phyloP scores from a whole-genome alignment of 2,797 vertebrate species.

The Carapus acus region DNA sequence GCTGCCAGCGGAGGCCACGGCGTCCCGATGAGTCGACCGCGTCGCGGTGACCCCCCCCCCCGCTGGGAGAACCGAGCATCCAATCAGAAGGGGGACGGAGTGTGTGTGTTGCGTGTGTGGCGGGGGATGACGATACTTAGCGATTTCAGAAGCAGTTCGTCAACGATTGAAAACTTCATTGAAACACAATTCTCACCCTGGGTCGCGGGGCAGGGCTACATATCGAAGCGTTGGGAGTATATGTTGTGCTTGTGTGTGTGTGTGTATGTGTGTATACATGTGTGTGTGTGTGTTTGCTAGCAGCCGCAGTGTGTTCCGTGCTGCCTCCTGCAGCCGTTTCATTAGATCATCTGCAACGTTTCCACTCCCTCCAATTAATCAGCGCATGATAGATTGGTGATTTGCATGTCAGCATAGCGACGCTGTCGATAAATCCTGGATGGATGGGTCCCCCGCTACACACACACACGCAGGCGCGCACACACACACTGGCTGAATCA shows the following conservation, averaged over 20 bases:
- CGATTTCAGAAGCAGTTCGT: too few species aligned
- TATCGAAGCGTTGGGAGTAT: too few species aligned
- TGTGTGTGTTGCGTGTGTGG: too few species aligned
- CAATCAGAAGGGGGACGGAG: too few species aligned
- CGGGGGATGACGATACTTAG: too few species aligned
- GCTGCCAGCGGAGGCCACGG: too few species aligned
- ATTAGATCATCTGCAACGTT: constrained; percentile 47
- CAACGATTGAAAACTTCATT: too few species aligned
- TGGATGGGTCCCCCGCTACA: constrained; percentile 55
- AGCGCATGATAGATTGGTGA: constrained; percentile 62
- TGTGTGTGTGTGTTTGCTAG: not conserved
- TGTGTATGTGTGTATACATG: not conserved
- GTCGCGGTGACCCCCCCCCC: constrained; percentile 26
- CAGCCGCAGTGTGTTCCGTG: constrained; percentile 13
- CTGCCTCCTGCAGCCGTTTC: constrained; percentile 32
- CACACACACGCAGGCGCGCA: too few species aligned
- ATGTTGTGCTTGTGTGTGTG: too few species aligned
- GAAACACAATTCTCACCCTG: too few species aligned
- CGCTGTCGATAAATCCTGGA: constrained; percentile 64
- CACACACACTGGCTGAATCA: constrained; percentile 55
- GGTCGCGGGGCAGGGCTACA: too few species aligned
- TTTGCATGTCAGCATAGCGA: constrained; percentile 51
- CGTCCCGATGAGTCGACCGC: constrained; percentile 30
- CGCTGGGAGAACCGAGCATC: constrained; percentile 14
- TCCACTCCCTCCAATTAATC: constrained; percentile 64